phyloP scores from a whole-genome alignment of 2,113 vertebrate species.

The Donacobius atricapilla region DNA sequence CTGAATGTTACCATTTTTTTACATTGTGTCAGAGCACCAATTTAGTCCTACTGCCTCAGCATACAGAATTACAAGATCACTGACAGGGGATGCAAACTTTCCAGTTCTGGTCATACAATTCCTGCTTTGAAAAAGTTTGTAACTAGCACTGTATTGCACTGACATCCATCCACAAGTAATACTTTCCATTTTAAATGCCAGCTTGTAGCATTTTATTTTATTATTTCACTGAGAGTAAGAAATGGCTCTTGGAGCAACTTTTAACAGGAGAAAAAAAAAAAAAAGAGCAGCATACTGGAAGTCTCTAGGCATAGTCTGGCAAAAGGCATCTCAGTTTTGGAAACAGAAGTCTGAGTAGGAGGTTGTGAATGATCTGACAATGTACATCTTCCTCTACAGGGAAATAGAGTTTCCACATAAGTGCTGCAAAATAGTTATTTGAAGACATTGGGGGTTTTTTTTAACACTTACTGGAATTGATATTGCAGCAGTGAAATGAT shows the following conservation, averaged over 20 bases:
- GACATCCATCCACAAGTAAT: neutral
- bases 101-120: neutral
- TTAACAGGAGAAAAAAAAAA: neutral
- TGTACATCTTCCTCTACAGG: neutral
- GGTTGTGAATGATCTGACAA: neutral
- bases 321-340: neutral
- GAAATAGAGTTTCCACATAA: neutral
- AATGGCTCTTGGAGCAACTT: neutral
- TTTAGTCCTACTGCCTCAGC: neutral
- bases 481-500: neutral
- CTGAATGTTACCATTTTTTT: neutral
- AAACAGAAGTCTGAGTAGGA: neutral
- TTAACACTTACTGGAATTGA: neutral
- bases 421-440: neutral
- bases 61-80: neutral
- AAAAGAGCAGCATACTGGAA: neutral
- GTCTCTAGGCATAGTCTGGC: neutral
- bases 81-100: neutral
- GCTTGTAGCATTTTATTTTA: neutral
- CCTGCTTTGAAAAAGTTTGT: neutral
- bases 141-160: neutral
- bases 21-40: neutral
- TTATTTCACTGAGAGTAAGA: neutral
- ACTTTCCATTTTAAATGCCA: neutral
- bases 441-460: neutral